A percentile compares a stretch with the other conserved stretches of the same genome.
Conservation (phyloP, 2,113 vertebrate species). For the Aramus guarauna region DNA sequence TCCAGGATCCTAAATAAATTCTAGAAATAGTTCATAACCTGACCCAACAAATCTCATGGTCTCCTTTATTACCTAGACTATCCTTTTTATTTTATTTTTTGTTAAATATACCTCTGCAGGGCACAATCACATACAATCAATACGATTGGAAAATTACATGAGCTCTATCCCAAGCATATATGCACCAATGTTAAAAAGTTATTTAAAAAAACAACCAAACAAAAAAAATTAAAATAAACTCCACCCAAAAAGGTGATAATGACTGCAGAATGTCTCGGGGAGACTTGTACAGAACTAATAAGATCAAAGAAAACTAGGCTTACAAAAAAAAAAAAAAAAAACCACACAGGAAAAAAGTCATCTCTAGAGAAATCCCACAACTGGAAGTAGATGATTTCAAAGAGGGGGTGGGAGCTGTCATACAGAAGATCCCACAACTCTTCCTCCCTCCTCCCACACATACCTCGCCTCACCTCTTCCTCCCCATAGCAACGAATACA, state of each 20-base stretch:
- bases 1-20: slow-evolving; percentile 40
- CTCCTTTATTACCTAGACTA: slow-evolving; percentile 73
- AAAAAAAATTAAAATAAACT: slow-evolving; percentile 71
- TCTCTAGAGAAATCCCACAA: slow-evolving; percentile 71
- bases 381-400: slow-evolving; percentile 65
- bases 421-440: background rate
- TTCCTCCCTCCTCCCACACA: background rate
- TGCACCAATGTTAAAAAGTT: slow-evolving; percentile 82
- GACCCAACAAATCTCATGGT: slow-evolving; percentile 67
- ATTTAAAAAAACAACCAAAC: slow-evolving; percentile 61
- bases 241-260: slow-evolving; percentile 87
- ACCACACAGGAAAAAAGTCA: background rate
- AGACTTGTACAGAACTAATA: slow-evolving; percentile 75
- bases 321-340: background rate
- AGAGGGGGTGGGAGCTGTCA: background rate
- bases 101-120: slow-evolving; percentile 85
- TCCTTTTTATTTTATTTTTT: slow-evolving; percentile 55
- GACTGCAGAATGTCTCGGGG: slow-evolving; percentile 82
- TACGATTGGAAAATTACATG: slow-evolving; percentile 84
- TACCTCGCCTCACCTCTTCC: background rate
- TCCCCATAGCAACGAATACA: background rate
- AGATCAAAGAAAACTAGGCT: slow-evolving; percentile 66
- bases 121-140: slow-evolving; percentile 87
- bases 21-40: slow-evolving; percentile 56
- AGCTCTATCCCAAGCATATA: slow-evolving; percentile 86